Base-by-base conservation (phyloP, 1,140 invertebrate genomes). In the Latrodectus geometricus region DNA sequence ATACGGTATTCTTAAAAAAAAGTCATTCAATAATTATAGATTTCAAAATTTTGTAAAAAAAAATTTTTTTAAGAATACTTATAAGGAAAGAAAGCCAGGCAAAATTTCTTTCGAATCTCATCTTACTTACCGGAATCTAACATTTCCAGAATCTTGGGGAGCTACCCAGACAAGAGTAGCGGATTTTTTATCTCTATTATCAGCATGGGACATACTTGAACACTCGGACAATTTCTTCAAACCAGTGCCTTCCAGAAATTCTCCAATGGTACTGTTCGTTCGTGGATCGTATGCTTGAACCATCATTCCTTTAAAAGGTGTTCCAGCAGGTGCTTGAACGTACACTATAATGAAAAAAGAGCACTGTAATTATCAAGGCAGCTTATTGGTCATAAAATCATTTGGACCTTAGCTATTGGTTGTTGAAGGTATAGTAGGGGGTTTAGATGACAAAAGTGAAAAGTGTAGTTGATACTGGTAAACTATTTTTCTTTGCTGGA, bases 151-250 rank as follows among this genome's bases (percentile, higher is more conserved):
- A 83, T 94, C 92, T 35, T 92, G 89, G 2, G 95, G 95, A 4
- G 95, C 95, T 89, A 93, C 93, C 95, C 95, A 96, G 20, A 95
- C 91, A 17, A 96, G 92, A 14, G 93, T 94, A 2, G 95, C 95
- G 56, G 93, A 92, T 52, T 93, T 91, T 90, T 96, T 96, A 87
- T 95, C 93, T 68, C 93, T 92, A n/a, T 95, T 94, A 90, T 96
- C 95, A 8, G 93, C 94, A 89, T 96, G 95, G 14, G 95, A 96
- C 84, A 96, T 93, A 23, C 95, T 93, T n/a, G 94, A 93, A 90
- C 95, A 96, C 90, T 96, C 95, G 0, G 94, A 92, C 88, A 95
- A 94, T 4, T 93, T 92, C 84, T 95, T 95, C 0, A 94, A 94
- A 89, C 95, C 95, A 0, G 93, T 92, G 1, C 94, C 94, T 87